Base-by-base conservation (phyloP, 1,140 invertebrate genomes). In the Drosophila lacertosa region DNA sequence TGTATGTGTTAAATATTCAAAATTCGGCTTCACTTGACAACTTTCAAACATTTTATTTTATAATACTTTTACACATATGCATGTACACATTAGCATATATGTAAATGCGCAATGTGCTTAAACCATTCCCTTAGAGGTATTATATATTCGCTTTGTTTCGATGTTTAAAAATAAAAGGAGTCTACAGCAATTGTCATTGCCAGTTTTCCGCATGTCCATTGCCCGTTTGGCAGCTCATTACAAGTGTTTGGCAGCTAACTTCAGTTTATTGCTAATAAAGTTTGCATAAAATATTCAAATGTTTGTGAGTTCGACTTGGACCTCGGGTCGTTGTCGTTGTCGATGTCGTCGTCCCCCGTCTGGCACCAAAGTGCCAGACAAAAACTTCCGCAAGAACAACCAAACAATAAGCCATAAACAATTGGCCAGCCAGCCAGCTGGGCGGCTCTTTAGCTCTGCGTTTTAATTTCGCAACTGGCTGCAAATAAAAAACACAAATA, bases 341-440 rank as follows among this genome's bases (percentile, higher is more conserved):
- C n/a, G n/a, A n/a, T n/a, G n/a, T n/a, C n/a, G n/a, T n/a, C n/a
- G n/a, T n/a, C n/a, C n/a, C n/a, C n/a, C n/a, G n/a, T 9, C 39
- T 37, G 51, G 35, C 24, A 29, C 39, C 24, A 16, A 9, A 42
- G 7, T 16, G 10, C 18, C 39, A 22, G 15, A 20, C 11, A 40
- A n/a, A 64, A 51, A 29, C 42, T 55, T 50, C 35, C 26, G 32
- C 42, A 54, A 22, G 26, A 39, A 42, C 44, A 60, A 40, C 15
- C 53, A 82, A 82, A 78, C 79, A 83, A 78, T 79, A 75, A 75
- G 62, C 47, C 54, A 76, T 79, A 83, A 83, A 79, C 72, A 76
- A 84, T 84, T 84, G 54, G 72, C 55, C 45, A 76, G 58, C 55
- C 45, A 76, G 58, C 48, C 79, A 83, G 47, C 20, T 50, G 44